phyloP scores from a whole-genome alignment of 2,113 vertebrate genomes.

The Bos javanicus region DNA sequence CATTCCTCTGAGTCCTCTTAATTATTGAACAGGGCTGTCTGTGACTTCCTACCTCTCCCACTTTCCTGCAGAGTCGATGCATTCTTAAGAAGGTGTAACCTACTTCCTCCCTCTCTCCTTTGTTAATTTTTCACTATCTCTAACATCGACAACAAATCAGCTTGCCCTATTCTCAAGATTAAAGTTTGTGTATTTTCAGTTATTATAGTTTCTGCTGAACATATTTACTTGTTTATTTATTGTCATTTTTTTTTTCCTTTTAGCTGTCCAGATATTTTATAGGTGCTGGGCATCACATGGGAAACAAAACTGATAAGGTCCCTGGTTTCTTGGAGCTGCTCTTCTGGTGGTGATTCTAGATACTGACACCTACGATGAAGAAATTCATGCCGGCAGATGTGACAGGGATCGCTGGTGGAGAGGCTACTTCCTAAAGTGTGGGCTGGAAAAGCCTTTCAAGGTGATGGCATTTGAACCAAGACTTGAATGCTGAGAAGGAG shows the following conservation, averaged over 20 bases:
- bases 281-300: not conserved
- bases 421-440: not conserved
- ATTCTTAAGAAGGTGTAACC: not conserved
- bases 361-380: not conserved
- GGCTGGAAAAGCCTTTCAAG: not conserved
- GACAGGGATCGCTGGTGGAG: not conserved
- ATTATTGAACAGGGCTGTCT: not conserved
- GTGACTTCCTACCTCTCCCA: not conserved
- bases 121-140: not conserved
- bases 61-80: not conserved
- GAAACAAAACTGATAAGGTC: not conserved
- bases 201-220: not conserved
- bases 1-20: not conserved
- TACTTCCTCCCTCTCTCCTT: not conserved
- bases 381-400: not conserved
- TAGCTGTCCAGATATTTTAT: not conserved
- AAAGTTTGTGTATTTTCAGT: not conserved
- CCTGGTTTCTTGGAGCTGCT: not conserved
- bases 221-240: not conserved
- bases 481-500: not conserved
- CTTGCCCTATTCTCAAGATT: not conserved
- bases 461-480: not conserved
- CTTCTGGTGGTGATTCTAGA: not conserved
- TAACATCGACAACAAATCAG: not conserved
- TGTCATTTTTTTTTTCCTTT: not conserved